Conservation (phyloP, 37 sponge, comb jelly and placozoan species). For the Mnemiopsis leidyi region DNA sequence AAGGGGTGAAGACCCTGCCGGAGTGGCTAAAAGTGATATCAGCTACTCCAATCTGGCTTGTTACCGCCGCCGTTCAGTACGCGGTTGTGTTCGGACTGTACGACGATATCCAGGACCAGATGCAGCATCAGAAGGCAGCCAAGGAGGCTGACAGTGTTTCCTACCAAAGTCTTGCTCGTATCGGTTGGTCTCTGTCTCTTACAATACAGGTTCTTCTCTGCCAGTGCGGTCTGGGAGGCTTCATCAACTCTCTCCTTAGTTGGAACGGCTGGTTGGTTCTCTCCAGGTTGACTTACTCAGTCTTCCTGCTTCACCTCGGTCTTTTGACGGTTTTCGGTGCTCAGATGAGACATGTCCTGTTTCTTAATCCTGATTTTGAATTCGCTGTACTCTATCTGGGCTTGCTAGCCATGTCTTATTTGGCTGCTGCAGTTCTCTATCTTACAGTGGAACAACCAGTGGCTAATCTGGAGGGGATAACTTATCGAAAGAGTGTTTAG, state of each 20-base stretch:
- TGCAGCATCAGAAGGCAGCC: neutral
- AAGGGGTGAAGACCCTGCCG: neutral
- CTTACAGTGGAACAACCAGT: neutral
- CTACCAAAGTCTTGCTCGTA: neutral
- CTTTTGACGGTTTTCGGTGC: neutral
- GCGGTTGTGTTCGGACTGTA: neutral
- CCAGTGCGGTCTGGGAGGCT: no score
- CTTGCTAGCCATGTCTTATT: neutral
- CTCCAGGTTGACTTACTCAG: neutral
- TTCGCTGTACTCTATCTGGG: slow-evolving; percentile 25
- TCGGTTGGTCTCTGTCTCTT: neutral
- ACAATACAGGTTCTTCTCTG: neutral
- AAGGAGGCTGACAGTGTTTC: neutral
- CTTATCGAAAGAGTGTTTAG: neutral
- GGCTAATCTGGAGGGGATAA: neutral
- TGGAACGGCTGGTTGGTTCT: slow-evolving; percentile 45
- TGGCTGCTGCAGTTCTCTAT: neutral
- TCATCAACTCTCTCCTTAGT: no score
- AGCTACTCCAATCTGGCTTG: neutral
- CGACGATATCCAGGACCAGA: neutral
- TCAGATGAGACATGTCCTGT: neutral
- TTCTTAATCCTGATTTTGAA: neutral
- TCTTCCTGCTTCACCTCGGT: slow-evolving; percentile 16
- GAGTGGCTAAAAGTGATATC: neutral
- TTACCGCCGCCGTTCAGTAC: neutral